A percentile compares a stretch with the other conserved stretches of the same genome.
Conservation (phyloP, 1,140 invertebrate species). For the Archivesica marissinica region DNA sequence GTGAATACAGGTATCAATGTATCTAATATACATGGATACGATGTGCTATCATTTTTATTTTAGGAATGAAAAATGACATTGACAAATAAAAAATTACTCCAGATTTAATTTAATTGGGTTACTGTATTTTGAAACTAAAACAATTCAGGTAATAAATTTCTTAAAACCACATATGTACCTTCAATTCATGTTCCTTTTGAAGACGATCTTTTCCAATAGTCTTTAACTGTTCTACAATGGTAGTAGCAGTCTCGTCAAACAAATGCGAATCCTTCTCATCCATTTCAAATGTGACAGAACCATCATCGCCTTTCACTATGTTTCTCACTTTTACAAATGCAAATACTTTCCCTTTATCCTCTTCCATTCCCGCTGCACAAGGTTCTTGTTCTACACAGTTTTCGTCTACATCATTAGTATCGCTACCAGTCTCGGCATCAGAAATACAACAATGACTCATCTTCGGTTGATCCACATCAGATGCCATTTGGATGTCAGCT, state of each 20-base stretch:
- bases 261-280: slow-evolving; percentile 19
- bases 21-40: too few relatives aligned
- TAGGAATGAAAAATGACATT: too few relatives aligned
- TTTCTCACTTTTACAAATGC: slow-evolving; percentile 33
- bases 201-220: neutral
- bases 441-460: too few relatives aligned
- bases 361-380: neutral
- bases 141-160: neutral
- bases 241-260: slow-evolving; percentile 20
- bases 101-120: too few relatives aligned
- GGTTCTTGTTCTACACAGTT: too few relatives aligned
- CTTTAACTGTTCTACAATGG: neutral
- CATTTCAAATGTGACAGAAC: slow-evolving; percentile 41
- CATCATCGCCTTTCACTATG: neutral
- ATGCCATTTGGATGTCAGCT: too few relatives aligned
- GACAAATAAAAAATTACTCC: too few relatives aligned
- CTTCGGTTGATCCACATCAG: too few relatives aligned
- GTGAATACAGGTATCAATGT: too few relatives aligned
- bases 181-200: neutral
- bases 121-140: neutral
- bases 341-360: neutral
- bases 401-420: too few relatives aligned
- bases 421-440: too few relatives aligned
- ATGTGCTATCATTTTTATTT: too few relatives aligned
- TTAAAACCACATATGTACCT: neutral